A percentile compares a stretch with the other conserved stretches of the same genome.
Conservation (phyloP, 1,140 invertebrate species). For the Helicoverpa zea region DNA sequence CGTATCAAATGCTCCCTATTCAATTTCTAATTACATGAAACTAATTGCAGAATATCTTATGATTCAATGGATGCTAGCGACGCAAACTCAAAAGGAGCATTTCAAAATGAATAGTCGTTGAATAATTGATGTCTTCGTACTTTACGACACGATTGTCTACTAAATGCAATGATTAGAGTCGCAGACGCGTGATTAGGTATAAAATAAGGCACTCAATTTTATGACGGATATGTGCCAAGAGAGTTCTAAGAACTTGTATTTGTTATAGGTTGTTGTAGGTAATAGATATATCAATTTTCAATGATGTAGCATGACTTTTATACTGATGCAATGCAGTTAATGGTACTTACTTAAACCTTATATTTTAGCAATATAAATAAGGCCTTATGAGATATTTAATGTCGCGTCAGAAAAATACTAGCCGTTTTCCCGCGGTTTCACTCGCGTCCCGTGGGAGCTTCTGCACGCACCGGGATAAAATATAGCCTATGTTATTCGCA, state of each 20-base stretch:
- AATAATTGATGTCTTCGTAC: constrained; percentile 62
- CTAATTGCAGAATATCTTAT: constrained; percentile 36
- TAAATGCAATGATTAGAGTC: constrained; percentile 28
- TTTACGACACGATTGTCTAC: constrained; percentile 56
- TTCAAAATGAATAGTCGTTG: constrained; percentile 60
- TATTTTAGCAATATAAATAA: no score
- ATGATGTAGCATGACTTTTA: no score
- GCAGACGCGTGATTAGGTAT: constrained; percentile 9
- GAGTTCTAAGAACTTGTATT: no score
- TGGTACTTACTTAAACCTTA: no score
- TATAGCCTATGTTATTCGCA: no score
- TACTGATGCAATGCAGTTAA: no score
- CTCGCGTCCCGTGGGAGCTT: no score
- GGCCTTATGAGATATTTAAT: not conserved
- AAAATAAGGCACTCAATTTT: not conserved
- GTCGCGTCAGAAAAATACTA: constrained; percentile 22
- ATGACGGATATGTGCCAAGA: no score
- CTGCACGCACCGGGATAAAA: no score
- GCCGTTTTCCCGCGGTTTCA: no score
- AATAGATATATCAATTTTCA: no score
- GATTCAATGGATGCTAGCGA: constrained; percentile 43
- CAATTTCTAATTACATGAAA: constrained; percentile 32
- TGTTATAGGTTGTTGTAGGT: no score
- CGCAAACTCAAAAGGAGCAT: constrained; percentile 55
- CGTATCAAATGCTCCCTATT: not conserved